Evolutionary conservation across 2,888 invertebrate species (phyloP), one percentile per base, ranked within the genome.

Genomic region (Agrilus biguttatus): DNA sequence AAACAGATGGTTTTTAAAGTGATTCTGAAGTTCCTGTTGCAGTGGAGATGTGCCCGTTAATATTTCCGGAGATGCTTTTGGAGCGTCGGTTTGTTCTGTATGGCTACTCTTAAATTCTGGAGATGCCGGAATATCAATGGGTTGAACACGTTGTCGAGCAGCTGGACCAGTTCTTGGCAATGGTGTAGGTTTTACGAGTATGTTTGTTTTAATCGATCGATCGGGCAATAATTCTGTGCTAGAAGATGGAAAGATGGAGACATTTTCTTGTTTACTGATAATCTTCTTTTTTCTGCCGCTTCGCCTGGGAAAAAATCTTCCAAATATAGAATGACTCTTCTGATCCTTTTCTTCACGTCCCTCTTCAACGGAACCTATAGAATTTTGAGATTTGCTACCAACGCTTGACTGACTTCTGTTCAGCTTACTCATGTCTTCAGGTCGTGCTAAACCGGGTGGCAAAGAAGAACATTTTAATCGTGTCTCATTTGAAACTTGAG

Each of bases 221-320:
- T 8, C 12, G 19, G 7, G 28, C 32, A 17, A n/a, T 10, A 35
- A 33, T 40, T 13, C 14, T 2, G 14, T 13, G 36, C 42, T 42
- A 14, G 39, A n/a, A 32, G 17, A 32, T 28, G 40, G 36, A 32
- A 28, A 43, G 12, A 14, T 33, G 12, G 66, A 64, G 32, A 63
- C 59, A 33, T 68, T 71, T 13, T 67, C 68, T 35, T 69, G 69
- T 0, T 62, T 64, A 45, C 64, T 10, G 10, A 2, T 28, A 10
- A 10, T 67, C 33, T 80, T 76, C 46, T 78, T 77, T 60, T 81
- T 80, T 57, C 81, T 80, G 28, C 78, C 81, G 43, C 82, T 83
- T 53, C 79, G 77, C 51, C 83, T 71, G 35, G 80, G 69, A 36
- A 83, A 70, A 42, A 83, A 62, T 48, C 83, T 71, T 44, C 78